Percentiles rank a stretch among this genome's conserved stretches.
Evolutionary conservation across 1,140 invertebrate species (phyloP).

Genomic region (Monochamus saltuarius): DNA sequence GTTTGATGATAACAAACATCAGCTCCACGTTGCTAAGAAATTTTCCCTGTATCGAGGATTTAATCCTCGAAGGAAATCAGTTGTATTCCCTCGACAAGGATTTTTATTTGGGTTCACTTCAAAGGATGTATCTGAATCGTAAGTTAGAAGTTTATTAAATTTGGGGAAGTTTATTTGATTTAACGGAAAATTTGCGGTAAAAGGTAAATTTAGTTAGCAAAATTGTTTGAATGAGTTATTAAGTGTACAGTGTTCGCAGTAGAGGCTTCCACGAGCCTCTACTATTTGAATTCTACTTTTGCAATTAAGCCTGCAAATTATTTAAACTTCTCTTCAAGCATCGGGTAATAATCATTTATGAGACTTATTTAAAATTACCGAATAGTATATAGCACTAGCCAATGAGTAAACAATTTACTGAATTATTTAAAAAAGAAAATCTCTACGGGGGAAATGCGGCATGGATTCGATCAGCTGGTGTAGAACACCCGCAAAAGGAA

Average conservation of each 20-base stretch:
- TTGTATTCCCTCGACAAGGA: conserved; percentile 19
- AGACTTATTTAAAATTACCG: no score
- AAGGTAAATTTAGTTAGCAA: neutral
- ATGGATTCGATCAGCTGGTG: no score
- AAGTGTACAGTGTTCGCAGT: neutral
- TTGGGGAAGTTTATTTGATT: neutral
- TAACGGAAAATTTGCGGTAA: neutral
- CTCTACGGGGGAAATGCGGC: no score
- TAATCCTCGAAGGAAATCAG: conserved; percentile 27
- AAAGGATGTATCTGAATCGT: conserved; percentile 26
- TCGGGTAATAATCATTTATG: no score
- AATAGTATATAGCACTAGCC: no score
- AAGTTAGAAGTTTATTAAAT: conserved; percentile 5
- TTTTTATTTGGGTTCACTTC: conserved; percentile 11
- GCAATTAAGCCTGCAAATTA: no score
- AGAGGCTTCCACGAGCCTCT: no score
- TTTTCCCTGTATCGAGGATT: conserved; percentile 27
- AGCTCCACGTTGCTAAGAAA: conserved; percentile 23
- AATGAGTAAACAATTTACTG: no score
- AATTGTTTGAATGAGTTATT: neutral
- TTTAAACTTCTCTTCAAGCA: no score
- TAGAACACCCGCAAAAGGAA: no score
- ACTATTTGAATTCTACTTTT: no score
- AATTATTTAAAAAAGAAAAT: no score
- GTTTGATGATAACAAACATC: conserved; percentile 22